Conservation (phyloP, 2,888 invertebrate species). For the Leptodirus hochenwartii region DNA sequence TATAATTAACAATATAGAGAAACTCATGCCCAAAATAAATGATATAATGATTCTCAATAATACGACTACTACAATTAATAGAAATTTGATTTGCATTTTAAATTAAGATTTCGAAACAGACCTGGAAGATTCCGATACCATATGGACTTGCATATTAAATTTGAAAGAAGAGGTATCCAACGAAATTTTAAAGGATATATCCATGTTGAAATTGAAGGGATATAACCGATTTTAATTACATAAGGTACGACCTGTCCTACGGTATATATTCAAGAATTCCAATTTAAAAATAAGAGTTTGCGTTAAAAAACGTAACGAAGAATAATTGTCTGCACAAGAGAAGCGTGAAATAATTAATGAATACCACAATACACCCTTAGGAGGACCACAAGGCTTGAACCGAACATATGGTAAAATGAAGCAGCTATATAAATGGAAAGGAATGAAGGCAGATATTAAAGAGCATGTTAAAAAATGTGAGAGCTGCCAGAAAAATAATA, state of each 20-base stretch:
- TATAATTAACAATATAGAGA: no score
- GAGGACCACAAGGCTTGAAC: conserved; percentile 14
- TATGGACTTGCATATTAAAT: not conserved
- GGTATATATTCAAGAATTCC: conserved; percentile 12
- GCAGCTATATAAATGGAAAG: conserved; percentile 17
- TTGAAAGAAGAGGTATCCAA: not conserved
- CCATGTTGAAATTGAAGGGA: not conserved
- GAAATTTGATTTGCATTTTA: no score
- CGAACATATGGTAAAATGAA: conserved; percentile 15
- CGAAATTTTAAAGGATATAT: not conserved
- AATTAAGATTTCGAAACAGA: not conserved
- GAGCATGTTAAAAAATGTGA: conserved; percentile 10
- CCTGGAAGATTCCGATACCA: conserved; percentile 1
- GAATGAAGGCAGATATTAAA: no score
- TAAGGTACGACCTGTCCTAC: conserved; percentile 10
- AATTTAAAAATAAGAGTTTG: conserved; percentile 14
- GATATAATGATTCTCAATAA: no score
- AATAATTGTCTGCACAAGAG: conserved; percentile 9
- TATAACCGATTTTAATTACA: not conserved
- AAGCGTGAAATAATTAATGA: conserved; percentile 14
- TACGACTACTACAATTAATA: no score
- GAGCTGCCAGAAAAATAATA: conserved; percentile 16
- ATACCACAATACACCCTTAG: conserved; percentile 12
- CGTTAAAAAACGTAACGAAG: conserved; percentile 9
- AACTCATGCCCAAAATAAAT: no score